These are phyloP conservation scores for Forbesichthys agassizii DNA, from an alignment of 2,113 vertebrate genomes.

Conservation along the genomic window DNA sequence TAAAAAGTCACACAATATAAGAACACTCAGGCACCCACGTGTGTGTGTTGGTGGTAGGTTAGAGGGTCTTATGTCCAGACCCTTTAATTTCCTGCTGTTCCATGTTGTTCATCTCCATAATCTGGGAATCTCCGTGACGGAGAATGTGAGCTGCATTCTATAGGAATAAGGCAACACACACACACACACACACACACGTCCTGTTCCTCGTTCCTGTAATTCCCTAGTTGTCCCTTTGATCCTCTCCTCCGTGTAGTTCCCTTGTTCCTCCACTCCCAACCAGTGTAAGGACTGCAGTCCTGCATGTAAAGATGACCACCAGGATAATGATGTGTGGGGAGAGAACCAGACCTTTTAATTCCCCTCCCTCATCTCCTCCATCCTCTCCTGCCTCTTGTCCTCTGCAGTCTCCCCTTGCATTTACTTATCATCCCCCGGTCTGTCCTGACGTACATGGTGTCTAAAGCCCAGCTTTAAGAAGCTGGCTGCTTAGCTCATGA, in stretches of 20 bases:
- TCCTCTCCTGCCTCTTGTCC: conserved; percentile 9
- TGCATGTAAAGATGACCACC: conserved; percentile 28
- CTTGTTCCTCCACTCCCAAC: not conserved
- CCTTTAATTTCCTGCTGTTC: conserved; percentile 74
- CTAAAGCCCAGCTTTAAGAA: conserved; percentile 43
- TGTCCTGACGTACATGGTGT: conserved; percentile 17
- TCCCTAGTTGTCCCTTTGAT: conserved; percentile 46
- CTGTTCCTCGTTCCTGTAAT: conserved; percentile 59
- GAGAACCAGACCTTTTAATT: conserved; percentile 7
- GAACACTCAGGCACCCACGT: not conserved
- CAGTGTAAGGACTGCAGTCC: no score
- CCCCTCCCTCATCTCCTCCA: conserved; percentile 3
- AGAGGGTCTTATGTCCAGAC: conserved; percentile 51
- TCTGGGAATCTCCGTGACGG: conserved; percentile 62
- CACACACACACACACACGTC: conserved; percentile 21
- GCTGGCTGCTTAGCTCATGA: conserved; percentile 54
- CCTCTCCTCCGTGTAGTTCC: conserved; percentile 16
- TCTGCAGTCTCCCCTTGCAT: conserved; percentile 26
- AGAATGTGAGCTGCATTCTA: conserved; percentile 53
- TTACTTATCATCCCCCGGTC: conserved; percentile 50
- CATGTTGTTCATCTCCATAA: conserved; percentile 63
- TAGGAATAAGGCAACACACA: conserved; percentile 38
- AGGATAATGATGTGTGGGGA: conserved; percentile 41
- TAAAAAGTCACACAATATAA: not conserved
- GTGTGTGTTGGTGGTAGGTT: conserved; percentile 20